These are phyloP conservation scores for Heliocidaris tuberculata DNA, from an alignment of 35 echinoderm and acorn worm genomes.

Conservation along the genomic window DNA sequence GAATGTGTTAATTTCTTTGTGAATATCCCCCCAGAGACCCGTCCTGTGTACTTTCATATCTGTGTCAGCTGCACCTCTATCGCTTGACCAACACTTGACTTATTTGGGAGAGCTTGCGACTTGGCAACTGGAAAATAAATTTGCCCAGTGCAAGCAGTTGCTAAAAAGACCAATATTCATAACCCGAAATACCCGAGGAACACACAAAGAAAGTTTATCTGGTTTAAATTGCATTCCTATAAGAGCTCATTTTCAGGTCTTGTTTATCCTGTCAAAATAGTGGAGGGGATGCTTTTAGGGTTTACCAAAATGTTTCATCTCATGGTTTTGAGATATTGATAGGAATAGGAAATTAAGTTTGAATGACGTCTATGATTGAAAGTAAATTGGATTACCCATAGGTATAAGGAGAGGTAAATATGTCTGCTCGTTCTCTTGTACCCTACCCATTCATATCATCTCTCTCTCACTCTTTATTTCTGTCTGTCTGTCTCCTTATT, in stretches of 20 bases:
- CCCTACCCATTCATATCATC: not conserved
- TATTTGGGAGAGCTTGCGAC: not conserved
- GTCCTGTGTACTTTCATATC: not conserved
- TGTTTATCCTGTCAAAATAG: not conserved
- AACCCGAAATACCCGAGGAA: not conserved
- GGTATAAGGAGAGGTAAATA: not conserved
- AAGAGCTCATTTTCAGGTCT: not conserved
- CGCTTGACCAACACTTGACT: not conserved
- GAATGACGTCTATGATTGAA: not conserved
- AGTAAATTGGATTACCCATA: conserved; percentile 4
- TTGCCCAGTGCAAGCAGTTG: not conserved
- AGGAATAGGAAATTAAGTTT: not conserved
- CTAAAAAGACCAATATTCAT: conserved; percentile 4
- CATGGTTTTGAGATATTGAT: not conserved
- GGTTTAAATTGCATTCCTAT: not conserved
- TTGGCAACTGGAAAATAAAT: conserved; percentile 12
- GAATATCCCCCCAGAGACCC: not conserved
- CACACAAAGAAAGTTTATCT: not conserved
- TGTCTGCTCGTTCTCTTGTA: not conserved
- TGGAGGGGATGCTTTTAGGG: not conserved
- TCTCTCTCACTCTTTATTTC: not conserved
- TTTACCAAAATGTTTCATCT: not conserved
- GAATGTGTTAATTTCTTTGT: conserved; percentile 12
- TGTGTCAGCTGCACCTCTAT: not conserved
- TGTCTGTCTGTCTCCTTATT: not conserved